Conservation (phyloP, 2,888 invertebrate species). For the Drosophila borborema region DNA sequence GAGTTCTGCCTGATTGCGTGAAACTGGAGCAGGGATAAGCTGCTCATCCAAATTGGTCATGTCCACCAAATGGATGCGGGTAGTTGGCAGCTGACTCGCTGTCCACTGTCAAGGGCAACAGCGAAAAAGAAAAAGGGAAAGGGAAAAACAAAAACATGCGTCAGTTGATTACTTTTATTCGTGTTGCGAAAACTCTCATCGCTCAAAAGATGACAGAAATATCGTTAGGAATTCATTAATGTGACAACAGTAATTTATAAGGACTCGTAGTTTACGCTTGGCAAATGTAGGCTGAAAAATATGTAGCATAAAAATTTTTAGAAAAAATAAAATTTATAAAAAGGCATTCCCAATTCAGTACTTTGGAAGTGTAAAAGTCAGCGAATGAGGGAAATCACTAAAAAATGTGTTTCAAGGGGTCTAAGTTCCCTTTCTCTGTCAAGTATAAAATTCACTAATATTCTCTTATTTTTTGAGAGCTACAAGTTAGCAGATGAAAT, state of each 20-base stretch:
- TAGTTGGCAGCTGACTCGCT: neutral
- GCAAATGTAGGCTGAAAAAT: neutral
- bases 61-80: neutral
- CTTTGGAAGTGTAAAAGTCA: neutral
- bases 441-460: neutral
- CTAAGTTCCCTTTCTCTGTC: no score
- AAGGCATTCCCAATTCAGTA: neutral
- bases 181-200: constrained; percentile 24
- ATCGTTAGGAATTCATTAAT: constrained; percentile 44
- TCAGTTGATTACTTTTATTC: constrained; percentile 38
- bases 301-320: neutral
- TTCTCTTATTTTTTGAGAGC: neutral
- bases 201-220: constrained; percentile 28
- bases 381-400: neutral
- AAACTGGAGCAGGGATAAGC: constrained; percentile 33
- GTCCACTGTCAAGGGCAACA: constrained; percentile 39
- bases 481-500: neutral
- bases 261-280: no score
- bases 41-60: constrained; percentile 4
- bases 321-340: neutral
- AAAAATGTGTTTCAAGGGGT: neutral
- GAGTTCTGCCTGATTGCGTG: constrained; percentile 38
- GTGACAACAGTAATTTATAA: constrained; percentile 36
- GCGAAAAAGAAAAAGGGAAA: neutral
- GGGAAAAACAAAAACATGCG: neutral